Base-by-base conservation (phyloP, 2,113 vertebrate species). In the Catagonus wagneri region DNA sequence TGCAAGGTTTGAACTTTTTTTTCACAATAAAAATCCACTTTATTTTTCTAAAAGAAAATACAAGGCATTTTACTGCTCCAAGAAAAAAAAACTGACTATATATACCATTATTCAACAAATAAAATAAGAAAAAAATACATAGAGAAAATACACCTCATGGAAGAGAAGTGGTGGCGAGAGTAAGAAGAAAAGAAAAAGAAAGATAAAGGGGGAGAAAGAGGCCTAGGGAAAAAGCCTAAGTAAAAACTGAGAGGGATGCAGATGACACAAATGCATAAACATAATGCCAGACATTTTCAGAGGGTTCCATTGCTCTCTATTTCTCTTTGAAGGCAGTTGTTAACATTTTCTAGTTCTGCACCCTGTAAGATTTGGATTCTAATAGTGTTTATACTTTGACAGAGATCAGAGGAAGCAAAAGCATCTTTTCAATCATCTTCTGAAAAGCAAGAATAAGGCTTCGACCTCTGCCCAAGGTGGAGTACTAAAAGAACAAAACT, bases 31-130 rank as follows among this genome's bases (percentile, higher is more conserved):
- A 93, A 94, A 68, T 52, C 5, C 27, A 75, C 6, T 80, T 75
- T 25, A 83, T 56, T 91, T 86, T 93, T 92, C 85, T 71, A 2
- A 63, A 92, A 74, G 34, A 80, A 79, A 86, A 74, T 50, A 25
- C 25, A 95, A 61, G 39, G 50, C 10, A 83, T 72, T 81, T 96
- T 6, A 39, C 19, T 19, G 76, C 8, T 71, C 44, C 13, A 5
- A 90, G 32, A 66, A 92, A 89, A 85, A 74, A 39, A 93, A n/a
- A 71, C 52, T 25, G 39, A 25, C 36, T 3, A 20, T 60, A 34
- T 44, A 54, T 27, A 22, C 12, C 13, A 87, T 65, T 90, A 58
- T 78, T 71, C 12, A 78, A 60, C 81, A 76, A 65, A 39, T 66
- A 54, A 71, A 25, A 2, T 56, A 87, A 89, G 61, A n/a, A n/a